A percentile compares a stretch with the other conserved stretches of the same genome.
Evolutionary conservation across 1,140 invertebrate genomes (phyloP).

Genomic region (Laodelphax striatellus): DNA sequence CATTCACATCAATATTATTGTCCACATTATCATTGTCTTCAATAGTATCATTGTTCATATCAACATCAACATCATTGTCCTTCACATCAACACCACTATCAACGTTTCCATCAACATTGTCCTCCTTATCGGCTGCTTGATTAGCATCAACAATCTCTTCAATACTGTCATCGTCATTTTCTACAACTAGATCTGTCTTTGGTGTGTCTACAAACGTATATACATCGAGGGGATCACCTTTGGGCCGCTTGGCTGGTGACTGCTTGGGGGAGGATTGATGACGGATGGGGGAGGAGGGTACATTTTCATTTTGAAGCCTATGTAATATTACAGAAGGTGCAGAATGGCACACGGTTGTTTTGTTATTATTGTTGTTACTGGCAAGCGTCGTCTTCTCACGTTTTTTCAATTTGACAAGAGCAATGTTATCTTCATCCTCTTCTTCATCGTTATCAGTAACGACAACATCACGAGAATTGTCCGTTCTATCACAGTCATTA

Average conservation of each 20-base stretch:
- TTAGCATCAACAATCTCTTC: constrained; percentile 16
- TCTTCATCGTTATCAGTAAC: constrained; percentile 15
- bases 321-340: no score
- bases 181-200: constrained; percentile 13
- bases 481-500: not conserved
- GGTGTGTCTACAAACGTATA: constrained; percentile 11
- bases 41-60: not conserved
- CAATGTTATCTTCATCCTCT: constrained; percentile 22
- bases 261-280: no score
- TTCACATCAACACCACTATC: not conserved
- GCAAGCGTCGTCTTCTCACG: no score
- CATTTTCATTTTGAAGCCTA: no score
- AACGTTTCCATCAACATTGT: not conserved
- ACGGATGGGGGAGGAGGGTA: no score
- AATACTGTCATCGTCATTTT: constrained; percentile 15
- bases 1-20: constrained; percentile 28
- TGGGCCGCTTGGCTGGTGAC: not conserved
- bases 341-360: constrained; percentile 18
- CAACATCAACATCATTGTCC: not conserved
- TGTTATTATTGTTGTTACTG: constrained; percentile 28
- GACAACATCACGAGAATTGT: not conserved
- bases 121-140: not conserved
- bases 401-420: not conserved
- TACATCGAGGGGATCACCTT: constrained; percentile 2
- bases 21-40: no score